Evolutionary conservation across 2,888 invertebrate genomes (phyloP).

Genomic region (Aphidius colemani): DNA sequence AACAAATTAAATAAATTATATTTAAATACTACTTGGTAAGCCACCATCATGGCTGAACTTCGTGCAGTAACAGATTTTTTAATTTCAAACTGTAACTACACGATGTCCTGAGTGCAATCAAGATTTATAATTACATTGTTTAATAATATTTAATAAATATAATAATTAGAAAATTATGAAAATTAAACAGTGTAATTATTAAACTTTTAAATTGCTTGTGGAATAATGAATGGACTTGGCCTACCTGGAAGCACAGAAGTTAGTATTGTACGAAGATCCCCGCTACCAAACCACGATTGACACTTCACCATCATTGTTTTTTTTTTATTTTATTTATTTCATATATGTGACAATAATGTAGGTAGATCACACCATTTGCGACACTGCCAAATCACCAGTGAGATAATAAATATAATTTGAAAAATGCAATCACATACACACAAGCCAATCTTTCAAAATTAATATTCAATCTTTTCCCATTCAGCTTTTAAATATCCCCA

Average conservation of each 20-base stretch:
- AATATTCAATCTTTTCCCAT: conserved; percentile 10
- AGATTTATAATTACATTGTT: conserved; percentile 11
- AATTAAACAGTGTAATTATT: background rate
- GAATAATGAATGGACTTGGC: conserved; percentile 61
- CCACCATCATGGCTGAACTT: conserved; percentile 36
- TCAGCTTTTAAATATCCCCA: conserved; percentile 16
- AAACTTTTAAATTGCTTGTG: conserved; percentile 37
- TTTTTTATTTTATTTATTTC: conserved; percentile 31
- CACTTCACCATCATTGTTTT: conserved; percentile 54
- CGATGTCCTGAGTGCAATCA: conserved; percentile 30
- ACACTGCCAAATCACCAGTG: conserved; percentile 54
- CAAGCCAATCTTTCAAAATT: conserved; percentile 10
- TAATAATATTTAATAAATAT: background rate
- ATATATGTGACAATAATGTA: conserved; percentile 30
- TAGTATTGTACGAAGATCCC: conserved; percentile 60
- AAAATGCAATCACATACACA: conserved; percentile 21
- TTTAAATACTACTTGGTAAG: conserved; percentile 42
- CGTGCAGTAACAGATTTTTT: conserved; percentile 23
- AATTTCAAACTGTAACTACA: conserved; percentile 10
- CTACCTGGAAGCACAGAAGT: conserved; percentile 62
- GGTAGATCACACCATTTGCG: conserved; percentile 54
- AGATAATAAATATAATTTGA: conserved; percentile 24
- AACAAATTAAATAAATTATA: background rate
- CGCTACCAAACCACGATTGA: conserved; percentile 60
- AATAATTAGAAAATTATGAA: no score